Evolutionary conservation across 2,888 invertebrate genomes (phyloP), one percentile per base, ranked within the genome.

Genomic region (Chironomus tentans): DNA sequence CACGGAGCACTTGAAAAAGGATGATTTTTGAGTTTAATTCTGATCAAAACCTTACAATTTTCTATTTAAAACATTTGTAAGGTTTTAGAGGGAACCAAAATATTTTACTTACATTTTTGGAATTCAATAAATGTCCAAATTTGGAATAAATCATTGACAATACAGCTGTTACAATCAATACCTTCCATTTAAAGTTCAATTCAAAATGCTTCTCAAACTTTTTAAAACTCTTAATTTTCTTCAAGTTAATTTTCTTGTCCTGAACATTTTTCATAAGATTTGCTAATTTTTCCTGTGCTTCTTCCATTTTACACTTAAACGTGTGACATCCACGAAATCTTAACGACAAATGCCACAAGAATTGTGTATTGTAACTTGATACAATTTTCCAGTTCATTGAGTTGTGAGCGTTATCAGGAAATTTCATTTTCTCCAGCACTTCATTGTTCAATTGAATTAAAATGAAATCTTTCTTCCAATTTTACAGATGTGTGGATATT

Each of bases 401-500:
- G 6, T n/a, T 28, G 47, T 13, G 28, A 24, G n/a, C 47, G 47
- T 68, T 76, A 76, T 71, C 50, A 48, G 38, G n/a, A 70, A 68
- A 38, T 70, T 15, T 22, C 13, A 38, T 4, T 70, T 70, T 76
- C 28, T 24, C 2, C 65, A 71, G n/a, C 70, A 48, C 13, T 71
- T 65, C 28, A 18, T 38, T 24, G 47, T 21, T 7, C 15, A 72
- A 76, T 71, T 68, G 69, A 72, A 65, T 77, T 71, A 75, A 24
- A 50, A 70, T 76, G 12, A 61, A 38, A 38, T 38, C 38, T 38
- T 38, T 38, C 10, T 10, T 38, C 7, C 38, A 38, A 10, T 38
- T 38, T 38, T 1, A 2, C 80, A 89, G 94, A 79, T 94, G 94
- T 81, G 87, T 87, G 46, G 94, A 94, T 81, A 93, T 94, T 72